phyloP scores from a whole-genome alignment of 2,888 invertebrate genomes.

The Nomada flava region DNA sequence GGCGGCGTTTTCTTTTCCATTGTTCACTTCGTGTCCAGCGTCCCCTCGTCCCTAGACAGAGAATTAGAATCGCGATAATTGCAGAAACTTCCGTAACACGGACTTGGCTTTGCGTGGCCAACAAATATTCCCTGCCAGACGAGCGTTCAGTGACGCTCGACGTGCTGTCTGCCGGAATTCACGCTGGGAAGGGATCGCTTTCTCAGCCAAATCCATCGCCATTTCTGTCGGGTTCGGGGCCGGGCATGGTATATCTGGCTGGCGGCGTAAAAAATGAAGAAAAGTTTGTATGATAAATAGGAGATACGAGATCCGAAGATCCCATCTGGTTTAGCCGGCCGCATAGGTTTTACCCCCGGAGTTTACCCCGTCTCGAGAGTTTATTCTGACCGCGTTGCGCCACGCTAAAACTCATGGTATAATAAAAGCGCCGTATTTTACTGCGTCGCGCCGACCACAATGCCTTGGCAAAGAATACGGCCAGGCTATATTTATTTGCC shows the following conservation, averaged over 20 bases:
- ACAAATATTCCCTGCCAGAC: background rate
- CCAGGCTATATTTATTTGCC: constrained; percentile 76
- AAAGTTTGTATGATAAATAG: constrained; percentile 62
- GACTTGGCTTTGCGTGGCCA: constrained; percentile 3
- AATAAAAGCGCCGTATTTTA: constrained; percentile 79
- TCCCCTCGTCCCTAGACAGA: background rate
- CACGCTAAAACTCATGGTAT: constrained; percentile 76
- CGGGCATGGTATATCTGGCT: background rate
- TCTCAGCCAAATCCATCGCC: constrained; percentile 32
- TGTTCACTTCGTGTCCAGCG: background rate
- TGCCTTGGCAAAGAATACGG: constrained; percentile 77
- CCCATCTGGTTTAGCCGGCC: constrained; percentile 55
- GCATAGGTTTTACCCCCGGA: constrained; percentile 58
- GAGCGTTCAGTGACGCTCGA: background rate
- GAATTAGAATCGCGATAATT: constrained; percentile 4
- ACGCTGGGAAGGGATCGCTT: background rate
- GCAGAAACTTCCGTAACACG: constrained; percentile 11
- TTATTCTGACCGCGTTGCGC: constrained; percentile 66
- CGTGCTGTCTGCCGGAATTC: background rate
- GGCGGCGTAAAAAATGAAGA: constrained; percentile 55
- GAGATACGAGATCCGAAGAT: constrained; percentile 61
- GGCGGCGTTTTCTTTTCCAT: background rate
- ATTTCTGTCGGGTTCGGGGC: background rate
- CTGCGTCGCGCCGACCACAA: constrained; percentile 73
- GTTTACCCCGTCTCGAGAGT: constrained; percentile 68